Evolutionary conservation across 2,888 invertebrate genomes (phyloP), one percentile per base, ranked within the genome.

Genomic region (Noctua pronuba): DNA sequence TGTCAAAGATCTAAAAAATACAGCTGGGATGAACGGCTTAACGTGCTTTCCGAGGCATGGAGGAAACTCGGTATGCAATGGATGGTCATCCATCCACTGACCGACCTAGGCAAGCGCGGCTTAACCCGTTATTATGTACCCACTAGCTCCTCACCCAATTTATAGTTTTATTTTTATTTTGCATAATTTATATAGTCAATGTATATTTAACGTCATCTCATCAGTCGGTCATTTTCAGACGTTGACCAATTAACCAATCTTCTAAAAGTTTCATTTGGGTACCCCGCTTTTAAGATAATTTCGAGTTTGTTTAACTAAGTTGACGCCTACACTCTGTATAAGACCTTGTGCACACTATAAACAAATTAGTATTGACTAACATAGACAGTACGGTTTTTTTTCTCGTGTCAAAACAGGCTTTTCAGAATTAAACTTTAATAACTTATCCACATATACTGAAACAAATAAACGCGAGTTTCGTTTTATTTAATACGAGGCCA

Each of bases 281-380:
- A 11, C 21, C 18, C 49, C 41, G 38, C 58, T 58, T 41, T 44
- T 18, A 38, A 70, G 44, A 55, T 70, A 70, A 70, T 66, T 60
- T 64, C 5, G 24, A 62, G 58, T 55, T 75, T 41, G 46, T 75
- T 68, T 35, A 69, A 66, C 82, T 66, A 28, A 67, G 46, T 69
- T 67, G 2, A 55, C 52, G 52, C 52, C n/a, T 75, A 52, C 49
- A 49, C n/a, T 21, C 21, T 41, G 5, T 8, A 6, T 46, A 35
- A 49, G n/a, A 31, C n/a, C 28, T 7, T 18, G 52, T 5, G 28
- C 16, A 73, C 28, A 73, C 38, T 73, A 3, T n/a, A 70, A 73
- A 60, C n/a, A 28, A n/a, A 18, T 8, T 31, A 31, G 8, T 2
- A 31, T 60, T 8, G 18, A 1, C 7, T 28, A 28, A 16, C 2